Base-by-base conservation (phyloP, 2,113 vertebrate genomes). In the Phalacrocorax aristotelis region DNA sequence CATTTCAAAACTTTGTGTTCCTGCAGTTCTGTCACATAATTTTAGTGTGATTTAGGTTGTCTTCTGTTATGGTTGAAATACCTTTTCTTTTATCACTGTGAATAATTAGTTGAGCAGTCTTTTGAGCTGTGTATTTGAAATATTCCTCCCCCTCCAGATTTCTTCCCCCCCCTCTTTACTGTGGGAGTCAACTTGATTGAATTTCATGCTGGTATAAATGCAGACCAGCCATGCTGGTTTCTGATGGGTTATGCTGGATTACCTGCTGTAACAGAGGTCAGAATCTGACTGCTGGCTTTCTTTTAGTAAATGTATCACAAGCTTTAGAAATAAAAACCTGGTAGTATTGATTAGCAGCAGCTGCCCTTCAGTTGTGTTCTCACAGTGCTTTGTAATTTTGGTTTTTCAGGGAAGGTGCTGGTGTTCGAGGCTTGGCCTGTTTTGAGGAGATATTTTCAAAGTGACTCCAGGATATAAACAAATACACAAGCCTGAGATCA, bases 211-310 rank as follows among this genome's bases (percentile, higher is more conserved):
- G 48, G 11, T 61, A 1, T 7, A 6, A 62, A 26, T 42, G 76
- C 80, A 26, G 83, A 89, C 62, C 25, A 83, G 78, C 65, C 46
- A 0, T 7, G 3, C 51, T 78, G 77, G 38, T 62, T 89, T 87
- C 51, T 82, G n/a, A 16, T 66, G 86, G 65, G 55, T 66, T 49
- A 4, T 0, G 1, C 66, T 36, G 81, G 38, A 42, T n/a, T 54
- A 55, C 49, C 68, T 1, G 2, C 48, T 38, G 0, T 1, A n/a
- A 40, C 3, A 3, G 15, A 20, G 36, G 10, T 12, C 4, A 12
- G 58, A 12, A 58, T 83, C 48, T 38, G 44, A 14, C 15, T 34
- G 46, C 74, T 69, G 74, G 2, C 5, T 4, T 19, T 30, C 19
- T 49, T 3, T 15, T 32, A 36, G 27, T 34, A 3, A 61, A 17